Percentiles rank a stretch among this genome's conserved stretches.
phyloP scores from a whole-genome alignment of 2,888 invertebrate genomes.

The Melinaea marsaeus region DNA sequence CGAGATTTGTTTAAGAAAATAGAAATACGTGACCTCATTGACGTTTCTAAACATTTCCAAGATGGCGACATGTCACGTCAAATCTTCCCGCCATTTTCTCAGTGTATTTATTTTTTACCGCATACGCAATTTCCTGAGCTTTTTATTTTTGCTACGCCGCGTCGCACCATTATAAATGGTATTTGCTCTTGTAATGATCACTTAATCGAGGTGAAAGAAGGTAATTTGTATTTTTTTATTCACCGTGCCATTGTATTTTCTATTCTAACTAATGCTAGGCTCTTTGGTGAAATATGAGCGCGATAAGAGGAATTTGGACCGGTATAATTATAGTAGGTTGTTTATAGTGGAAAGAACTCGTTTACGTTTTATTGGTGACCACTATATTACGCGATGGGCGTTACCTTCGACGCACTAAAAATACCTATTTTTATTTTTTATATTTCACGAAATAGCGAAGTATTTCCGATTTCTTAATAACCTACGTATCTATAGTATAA shows the following conservation, averaged over 20 bases:
- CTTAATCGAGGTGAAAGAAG: constrained; percentile 67
- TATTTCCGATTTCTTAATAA: constrained; percentile 27
- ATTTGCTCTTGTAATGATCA: constrained; percentile 64
- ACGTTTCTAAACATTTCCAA: constrained; percentile 54
- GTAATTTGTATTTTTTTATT: constrained; percentile 51
- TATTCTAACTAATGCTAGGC: constrained; percentile 63
- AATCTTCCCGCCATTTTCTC: constrained; percentile 45
- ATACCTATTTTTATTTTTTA: constrained; percentile 29
- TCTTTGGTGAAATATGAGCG: constrained; percentile 66
- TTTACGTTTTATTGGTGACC: constrained; percentile 70
- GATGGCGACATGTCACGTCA: constrained; percentile 58
- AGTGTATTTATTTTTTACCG: constrained; percentile 49
- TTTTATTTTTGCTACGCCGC: constrained; percentile 51
- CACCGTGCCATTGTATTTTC: constrained; percentile 43
- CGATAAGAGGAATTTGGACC: constrained; percentile 72
- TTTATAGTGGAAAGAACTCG: constrained; percentile 67
- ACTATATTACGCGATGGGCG: constrained; percentile 69
- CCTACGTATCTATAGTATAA: constrained; percentile 10
- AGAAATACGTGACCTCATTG: constrained; percentile 64
- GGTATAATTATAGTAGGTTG: constrained; percentile 67
- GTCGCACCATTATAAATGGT: constrained; percentile 53
- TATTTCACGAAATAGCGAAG: constrained; percentile 33
- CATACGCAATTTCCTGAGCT: constrained; percentile 64
- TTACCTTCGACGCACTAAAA: constrained; percentile 39
- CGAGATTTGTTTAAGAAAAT: constrained; percentile 58